Conservation (phyloP, 2,888 invertebrate species). For the Acronicta alni region DNA sequence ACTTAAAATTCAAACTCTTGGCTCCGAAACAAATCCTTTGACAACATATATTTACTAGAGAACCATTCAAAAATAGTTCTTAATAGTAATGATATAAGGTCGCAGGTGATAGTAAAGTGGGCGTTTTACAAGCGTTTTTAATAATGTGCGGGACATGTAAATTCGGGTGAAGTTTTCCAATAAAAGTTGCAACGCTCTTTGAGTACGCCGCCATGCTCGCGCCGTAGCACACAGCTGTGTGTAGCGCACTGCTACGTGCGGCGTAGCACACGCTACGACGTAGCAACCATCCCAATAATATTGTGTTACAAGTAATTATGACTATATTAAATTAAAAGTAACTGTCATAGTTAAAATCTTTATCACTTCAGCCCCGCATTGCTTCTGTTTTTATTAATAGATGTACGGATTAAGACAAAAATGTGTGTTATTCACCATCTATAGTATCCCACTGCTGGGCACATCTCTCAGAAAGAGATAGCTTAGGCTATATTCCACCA, state of each 20-base stretch:
- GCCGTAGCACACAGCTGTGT: slow-evolving; percentile 50
- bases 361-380: no score
- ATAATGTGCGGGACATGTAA: slow-evolving; percentile 85
- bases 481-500: no score
- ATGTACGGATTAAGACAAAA: no score
- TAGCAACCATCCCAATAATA: slow-evolving; percentile 3
- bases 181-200: slow-evolving; percentile 82
- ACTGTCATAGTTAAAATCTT: no score
- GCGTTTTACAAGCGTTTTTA: slow-evolving; percentile 79
- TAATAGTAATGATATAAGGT: slow-evolving; percentile 52
- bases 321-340: no score
- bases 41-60: slow-evolving; percentile 33
- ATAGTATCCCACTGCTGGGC: no score
- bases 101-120: slow-evolving; percentile 21
- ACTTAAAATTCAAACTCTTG: slow-evolving; percentile 69
- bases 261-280: slow-evolving; percentile 31
- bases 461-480: no score
- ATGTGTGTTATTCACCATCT: no score
- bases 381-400: no score
- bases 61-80: slow-evolving; percentile 48
- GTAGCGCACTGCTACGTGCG: slow-evolving; percentile 34
- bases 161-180: slow-evolving; percentile 86
- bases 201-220: slow-evolving; percentile 65
- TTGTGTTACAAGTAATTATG: not conserved
- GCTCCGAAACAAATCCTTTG: slow-evolving; percentile 55